Base-by-base conservation (phyloP, 2,797 vertebrate genomes). In the Adrianichthys oophorus region DNA sequence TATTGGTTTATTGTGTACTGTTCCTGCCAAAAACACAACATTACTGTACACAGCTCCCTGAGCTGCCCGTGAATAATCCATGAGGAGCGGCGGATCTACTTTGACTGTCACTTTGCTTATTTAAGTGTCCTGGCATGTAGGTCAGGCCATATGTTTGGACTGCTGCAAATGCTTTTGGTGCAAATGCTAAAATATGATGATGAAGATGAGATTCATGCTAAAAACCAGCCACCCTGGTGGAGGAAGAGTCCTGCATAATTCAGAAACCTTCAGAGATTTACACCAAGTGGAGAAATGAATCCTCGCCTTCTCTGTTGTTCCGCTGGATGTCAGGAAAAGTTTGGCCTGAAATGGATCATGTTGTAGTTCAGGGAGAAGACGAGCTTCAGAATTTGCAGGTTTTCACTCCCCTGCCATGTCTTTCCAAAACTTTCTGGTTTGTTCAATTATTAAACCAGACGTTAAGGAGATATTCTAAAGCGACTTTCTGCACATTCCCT, bases 21-120 rank as follows among this genome's bases (percentile, higher is more conserved):
- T 12, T 37, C 10, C 32, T 37, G 32, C 32, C 12, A 37, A 37
- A 37, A 37, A 37, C 10, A 12, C 56, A 72, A 59, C 75, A 78
- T 52, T 42, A 70, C 62, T 59, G 48, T 74, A 72, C 60, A 68
- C 55, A 67, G 4, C 12, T 44, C 37, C 18, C 15, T 51, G 59
- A 67, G 59, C 51, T 55, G 82, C 61, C 73, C 43, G 57, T 87
- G 64, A 88, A 86, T 87, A 87, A 86, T 85, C 74, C 53, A 90
- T 72, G 74, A 82, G 45, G 54, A 29, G 50, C 49, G 32, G 56
- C 41, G 42, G 68, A 72, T 78, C 52, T 55, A 64, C 74, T 79
- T 59, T 41, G 41, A 61, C 55, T 70, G 74, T 76, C 70, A 66
- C 40, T 78, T 72, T 68, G 37, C 52, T 62, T 65, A 48, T 67